phyloP scores from a whole-genome alignment of 2,888 invertebrate species.

The Apamea crenata region DNA sequence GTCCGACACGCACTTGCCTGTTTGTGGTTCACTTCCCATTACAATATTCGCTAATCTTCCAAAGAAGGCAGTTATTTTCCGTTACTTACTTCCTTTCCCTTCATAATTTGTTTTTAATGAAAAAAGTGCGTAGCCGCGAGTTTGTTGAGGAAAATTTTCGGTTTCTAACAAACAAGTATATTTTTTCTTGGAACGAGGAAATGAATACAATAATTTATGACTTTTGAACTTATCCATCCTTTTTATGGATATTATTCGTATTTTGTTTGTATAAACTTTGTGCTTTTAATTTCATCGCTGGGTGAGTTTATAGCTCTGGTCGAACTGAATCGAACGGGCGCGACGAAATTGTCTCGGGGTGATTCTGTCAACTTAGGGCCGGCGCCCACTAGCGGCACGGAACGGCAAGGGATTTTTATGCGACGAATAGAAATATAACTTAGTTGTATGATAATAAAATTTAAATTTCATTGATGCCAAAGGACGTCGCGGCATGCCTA shows the following conservation, averaged over 20 bases:
- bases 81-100: constrained; percentile 3
- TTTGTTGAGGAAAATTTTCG: constrained; percentile 23
- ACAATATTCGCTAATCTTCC: constrained; percentile 20
- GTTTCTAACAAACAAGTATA: constrained; percentile 3
- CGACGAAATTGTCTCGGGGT: no score
- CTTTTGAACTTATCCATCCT: background rate
- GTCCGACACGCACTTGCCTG: background rate
- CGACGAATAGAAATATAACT: no score
- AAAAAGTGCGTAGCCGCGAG: constrained; percentile 24
- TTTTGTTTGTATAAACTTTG: no score
- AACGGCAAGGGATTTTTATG: no score
- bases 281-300: no score
- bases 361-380: no score
- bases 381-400: no score
- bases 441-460: no score
- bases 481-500: no score
- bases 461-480: no score
- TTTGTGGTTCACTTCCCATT: background rate
- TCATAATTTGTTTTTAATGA: constrained; percentile 44
- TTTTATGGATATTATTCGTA: background rate
- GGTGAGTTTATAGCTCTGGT: no score
- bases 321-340: no score
- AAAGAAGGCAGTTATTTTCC: constrained; percentile 28
- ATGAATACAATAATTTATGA: constrained; percentile 17
- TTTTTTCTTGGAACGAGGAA: constrained; percentile 12